Conservation (phyloP, 92 coral and sea anemone genomes). For the Epizoanthus scotinus region DNA sequence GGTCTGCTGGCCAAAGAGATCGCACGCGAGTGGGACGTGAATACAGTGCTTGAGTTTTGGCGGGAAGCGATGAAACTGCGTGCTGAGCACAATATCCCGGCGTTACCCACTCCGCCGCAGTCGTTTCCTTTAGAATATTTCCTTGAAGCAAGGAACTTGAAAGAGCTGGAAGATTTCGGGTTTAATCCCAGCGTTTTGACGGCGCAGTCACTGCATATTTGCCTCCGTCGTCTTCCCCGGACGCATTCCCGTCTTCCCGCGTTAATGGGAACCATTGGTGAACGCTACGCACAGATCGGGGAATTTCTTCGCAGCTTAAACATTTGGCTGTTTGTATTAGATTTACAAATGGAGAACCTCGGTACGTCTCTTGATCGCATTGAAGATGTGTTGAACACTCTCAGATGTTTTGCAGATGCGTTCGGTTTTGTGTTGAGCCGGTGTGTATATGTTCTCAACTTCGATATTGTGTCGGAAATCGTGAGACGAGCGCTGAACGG, state of each 20-base stretch:
- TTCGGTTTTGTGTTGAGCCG: slow-evolving; percentile 83
- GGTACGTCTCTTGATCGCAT: slow-evolving; percentile 49
- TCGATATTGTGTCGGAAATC: slow-evolving; percentile 59
- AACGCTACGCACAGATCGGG: slow-evolving; percentile 82
- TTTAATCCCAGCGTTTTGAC: slow-evolving; percentile 72
- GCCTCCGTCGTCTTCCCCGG: slow-evolving; percentile 67
- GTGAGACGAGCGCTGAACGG: slow-evolving; percentile 57
- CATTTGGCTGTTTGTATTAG: slow-evolving; percentile 75
- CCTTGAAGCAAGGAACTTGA: slow-evolving; percentile 65
- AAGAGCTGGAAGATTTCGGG: slow-evolving; percentile 63
- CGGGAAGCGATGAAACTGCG: slow-evolving; percentile 70
- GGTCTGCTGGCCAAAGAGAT: slow-evolving; percentile 78
- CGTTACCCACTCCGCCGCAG: slow-evolving; percentile 34
- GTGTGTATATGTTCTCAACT: slow-evolving; percentile 62
- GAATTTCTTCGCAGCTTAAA: slow-evolving; percentile 83
- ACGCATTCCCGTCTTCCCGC: slow-evolving; percentile 80
- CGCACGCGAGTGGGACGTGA: slow-evolving; percentile 81
- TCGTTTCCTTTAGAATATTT: slow-evolving; percentile 74
- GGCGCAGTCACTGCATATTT: slow-evolving; percentile 80
- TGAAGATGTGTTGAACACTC: slow-evolving; percentile 74
- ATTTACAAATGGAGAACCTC: slow-evolving; percentile 68
- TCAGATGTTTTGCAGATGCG: slow-evolving; percentile 81
- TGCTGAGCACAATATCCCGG: slow-evolving; percentile 48
- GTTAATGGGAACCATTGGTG: slow-evolving; percentile 80
- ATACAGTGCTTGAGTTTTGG: slow-evolving; percentile 79